These are phyloP conservation scores for Caenorhabditis sp. DNA, from an alignment of 2,888 invertebrate species.

Conservation along the genomic window DNA sequence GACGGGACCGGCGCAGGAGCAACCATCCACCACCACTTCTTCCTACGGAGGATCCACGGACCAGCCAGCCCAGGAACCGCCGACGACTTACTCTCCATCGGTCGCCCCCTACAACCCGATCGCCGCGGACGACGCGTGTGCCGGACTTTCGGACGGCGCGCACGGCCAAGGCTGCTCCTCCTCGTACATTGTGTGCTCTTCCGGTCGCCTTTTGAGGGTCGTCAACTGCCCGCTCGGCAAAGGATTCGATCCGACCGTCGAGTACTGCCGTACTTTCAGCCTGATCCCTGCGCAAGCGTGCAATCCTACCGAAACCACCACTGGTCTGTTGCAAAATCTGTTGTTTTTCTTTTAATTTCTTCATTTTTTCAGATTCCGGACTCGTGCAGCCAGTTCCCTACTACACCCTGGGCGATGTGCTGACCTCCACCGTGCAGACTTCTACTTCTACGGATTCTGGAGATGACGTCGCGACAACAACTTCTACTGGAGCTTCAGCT, in stretches of 20 bases:
- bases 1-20: conserved; percentile 2
- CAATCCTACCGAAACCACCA: conserved; percentile 22
- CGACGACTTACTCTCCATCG: conserved; percentile 22
- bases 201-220: conserved; percentile 18
- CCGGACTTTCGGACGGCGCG: conserved; percentile 25
- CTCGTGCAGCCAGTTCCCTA: conserved; percentile 33
- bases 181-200: conserved; percentile 25
- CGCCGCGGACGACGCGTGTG: conserved; percentile 6
- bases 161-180: conserved; percentile 39
- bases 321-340: conserved; percentile 1
- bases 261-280: conserved; percentile 32
- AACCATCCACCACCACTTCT: not conserved
- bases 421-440: conserved; percentile 1
- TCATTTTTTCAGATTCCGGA: conserved; percentile 34
- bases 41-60: not conserved
- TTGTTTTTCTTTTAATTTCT: not conserved
- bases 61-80: conserved; percentile 12
- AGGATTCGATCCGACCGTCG: conserved; percentile 40
- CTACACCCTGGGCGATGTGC: conserved; percentile 14
- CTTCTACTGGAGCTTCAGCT: not conserved
- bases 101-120: conserved; percentile 30
- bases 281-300: conserved; percentile 25
- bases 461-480: not conserved
- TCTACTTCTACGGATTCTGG: conserved; percentile 1
- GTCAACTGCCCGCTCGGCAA: conserved; percentile 33